Percentiles rank a stretch among this genome's conserved stretches.
These are phyloP conservation scores for Bombus impatiens DNA, from an alignment of 1,140 invertebrate genomes.

Conservation along the genomic window DNA sequence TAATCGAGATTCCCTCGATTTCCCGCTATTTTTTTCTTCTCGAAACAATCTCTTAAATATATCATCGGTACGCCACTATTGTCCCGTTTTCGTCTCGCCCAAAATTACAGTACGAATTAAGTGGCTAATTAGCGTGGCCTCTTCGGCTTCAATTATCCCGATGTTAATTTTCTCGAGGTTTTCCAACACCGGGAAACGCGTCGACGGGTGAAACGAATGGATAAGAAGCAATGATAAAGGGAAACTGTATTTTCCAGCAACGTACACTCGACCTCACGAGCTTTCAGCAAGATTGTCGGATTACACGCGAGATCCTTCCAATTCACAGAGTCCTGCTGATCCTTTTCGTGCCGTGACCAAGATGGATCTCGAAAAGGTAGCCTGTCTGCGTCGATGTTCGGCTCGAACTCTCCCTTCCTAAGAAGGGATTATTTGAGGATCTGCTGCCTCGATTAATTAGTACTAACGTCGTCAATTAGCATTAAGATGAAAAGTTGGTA, in stretches of 20 bases:
- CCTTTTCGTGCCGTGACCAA: neutral
- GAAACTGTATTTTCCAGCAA: neutral
- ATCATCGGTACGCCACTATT: neutral
- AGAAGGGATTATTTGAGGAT: neutral
- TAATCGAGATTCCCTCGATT: too few species aligned
- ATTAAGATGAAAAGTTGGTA: neutral
- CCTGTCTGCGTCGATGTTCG: too few species aligned
- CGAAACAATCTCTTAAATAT: neutral
- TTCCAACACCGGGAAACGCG: neutral
- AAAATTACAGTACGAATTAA: neutral
- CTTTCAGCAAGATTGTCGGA: slow-evolving; percentile 14
- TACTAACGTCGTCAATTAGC: neutral
- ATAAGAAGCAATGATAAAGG: neutral
- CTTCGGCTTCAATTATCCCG: neutral
- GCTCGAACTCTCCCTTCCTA: neutral
- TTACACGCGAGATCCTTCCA: slow-evolving; percentile 19
- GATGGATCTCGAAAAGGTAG: neutral
- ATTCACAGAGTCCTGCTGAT: neutral
- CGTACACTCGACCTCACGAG: neutral
- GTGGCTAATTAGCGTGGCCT: neutral
- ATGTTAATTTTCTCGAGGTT: neutral
- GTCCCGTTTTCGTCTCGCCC: neutral
- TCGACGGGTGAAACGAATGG: neutral
- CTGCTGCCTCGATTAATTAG: neutral
- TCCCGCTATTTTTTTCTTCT: neutral